Conservation (phyloP, 2,113 vertebrate species). For the Nycticebus coucang region DNA sequence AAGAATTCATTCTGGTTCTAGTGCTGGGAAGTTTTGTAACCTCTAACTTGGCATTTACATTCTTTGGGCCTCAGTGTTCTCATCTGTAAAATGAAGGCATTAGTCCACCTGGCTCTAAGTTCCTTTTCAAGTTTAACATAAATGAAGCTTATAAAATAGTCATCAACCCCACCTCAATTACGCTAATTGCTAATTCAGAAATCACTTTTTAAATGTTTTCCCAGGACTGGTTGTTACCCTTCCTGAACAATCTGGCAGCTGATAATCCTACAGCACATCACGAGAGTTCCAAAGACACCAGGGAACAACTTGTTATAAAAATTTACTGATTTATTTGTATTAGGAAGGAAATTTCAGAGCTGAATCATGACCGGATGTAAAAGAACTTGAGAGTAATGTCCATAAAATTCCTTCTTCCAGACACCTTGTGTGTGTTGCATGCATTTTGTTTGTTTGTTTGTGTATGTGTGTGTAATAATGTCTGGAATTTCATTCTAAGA, state of each 20-base stretch:
- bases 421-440: neutral
- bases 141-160: conserved; percentile 39
- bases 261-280: neutral
- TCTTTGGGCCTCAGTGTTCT: conserved; percentile 46
- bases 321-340: conserved; percentile 49
- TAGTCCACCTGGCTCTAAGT: neutral
- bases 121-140: neutral
- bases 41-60: neutral
- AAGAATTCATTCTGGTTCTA: conserved; percentile 64
- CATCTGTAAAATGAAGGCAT: conserved; percentile 42
- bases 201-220: conserved; percentile 33
- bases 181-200: conserved; percentile 43
- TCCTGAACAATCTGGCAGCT: conserved; percentile 47
- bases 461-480: neutral
- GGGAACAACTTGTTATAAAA: conserved; percentile 46
- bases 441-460: neutral
- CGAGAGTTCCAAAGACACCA: conserved; percentile 27
- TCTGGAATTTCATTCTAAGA: conserved; percentile 49
- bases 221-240: conserved; percentile 48
- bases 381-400: conserved; percentile 14
- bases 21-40: neutral
- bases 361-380: neutral
- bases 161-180: neutral
- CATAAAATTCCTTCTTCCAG: conserved; percentile 42
- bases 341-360: conserved; percentile 20